Evolutionary conservation across 2,888 invertebrate species (phyloP).

Genomic region (Philonicus albiceps): DNA sequence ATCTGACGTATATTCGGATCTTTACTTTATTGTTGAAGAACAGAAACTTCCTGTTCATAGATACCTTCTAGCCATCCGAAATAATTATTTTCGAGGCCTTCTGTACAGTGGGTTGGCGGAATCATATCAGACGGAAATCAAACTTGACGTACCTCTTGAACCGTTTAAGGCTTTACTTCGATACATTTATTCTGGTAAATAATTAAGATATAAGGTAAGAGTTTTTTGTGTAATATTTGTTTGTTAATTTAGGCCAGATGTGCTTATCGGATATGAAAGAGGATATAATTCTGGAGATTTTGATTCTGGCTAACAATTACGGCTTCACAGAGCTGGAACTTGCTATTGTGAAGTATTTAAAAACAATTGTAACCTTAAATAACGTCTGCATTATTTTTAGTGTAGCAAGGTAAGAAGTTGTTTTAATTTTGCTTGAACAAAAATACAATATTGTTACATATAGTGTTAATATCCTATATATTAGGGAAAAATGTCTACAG

Average conservation of each 20-base stretch:
- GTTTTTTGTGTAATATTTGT: neutral
- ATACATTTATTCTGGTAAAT: constrained; percentile 89
- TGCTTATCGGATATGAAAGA: constrained; percentile 72
- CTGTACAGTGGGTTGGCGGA: constrained; percentile 81
- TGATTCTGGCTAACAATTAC: constrained; percentile 93
- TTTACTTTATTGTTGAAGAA: constrained; percentile 86
- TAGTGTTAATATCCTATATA: no score
- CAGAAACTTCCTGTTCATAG: constrained; percentile 61
- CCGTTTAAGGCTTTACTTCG: constrained; percentile 88
- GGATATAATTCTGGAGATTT: constrained; percentile 74
- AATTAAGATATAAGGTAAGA: constrained; percentile 50
- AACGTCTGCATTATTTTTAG: constrained; percentile 97
- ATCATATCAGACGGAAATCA: constrained; percentile 80
- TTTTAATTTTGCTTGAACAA: neutral
- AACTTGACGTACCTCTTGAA: constrained; percentile 80
- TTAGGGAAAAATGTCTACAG: no score
- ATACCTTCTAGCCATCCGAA: constrained; percentile 91
- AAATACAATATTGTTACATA: no score
- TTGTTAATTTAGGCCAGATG: constrained; percentile 68
- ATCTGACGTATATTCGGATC: constrained; percentile 90
- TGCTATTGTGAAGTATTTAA: constrained; percentile 91
- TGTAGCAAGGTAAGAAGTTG: constrained; percentile 68
- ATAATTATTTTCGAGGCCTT: constrained; percentile 92
- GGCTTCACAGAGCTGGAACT: constrained; percentile 91
- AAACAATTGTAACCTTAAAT: constrained; percentile 82